Percentiles rank a stretch among this genome's conserved stretches.
These are phyloP conservation scores for Oenanthe melanoleuca DNA, from an alignment of 2,113 vertebrate species.

Conservation along the genomic window DNA sequence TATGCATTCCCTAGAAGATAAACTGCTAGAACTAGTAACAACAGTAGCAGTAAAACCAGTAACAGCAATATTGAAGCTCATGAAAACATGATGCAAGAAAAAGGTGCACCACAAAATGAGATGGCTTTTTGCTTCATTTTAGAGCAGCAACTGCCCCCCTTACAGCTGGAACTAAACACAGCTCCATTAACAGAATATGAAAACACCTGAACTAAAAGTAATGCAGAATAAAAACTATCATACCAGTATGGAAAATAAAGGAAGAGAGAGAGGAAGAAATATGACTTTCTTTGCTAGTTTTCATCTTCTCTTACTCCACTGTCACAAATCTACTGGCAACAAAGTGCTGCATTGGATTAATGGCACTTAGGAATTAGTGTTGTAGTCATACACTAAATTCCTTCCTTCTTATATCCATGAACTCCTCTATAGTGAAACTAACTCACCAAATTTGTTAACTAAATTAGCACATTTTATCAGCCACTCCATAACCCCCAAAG, in stretches of 20 bases:
- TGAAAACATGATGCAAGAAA: background rate
- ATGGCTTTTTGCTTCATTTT: background rate
- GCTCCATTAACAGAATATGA: background rate
- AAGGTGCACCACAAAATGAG: background rate
- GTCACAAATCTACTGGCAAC: background rate
- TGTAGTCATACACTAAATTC: background rate
- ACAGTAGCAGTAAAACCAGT: background rate
- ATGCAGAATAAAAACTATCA: background rate
- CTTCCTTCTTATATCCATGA: rapidly evolving
- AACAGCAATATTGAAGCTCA: background rate
- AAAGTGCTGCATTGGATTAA: background rate
- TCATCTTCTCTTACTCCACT: background rate
- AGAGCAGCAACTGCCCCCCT: background rate
- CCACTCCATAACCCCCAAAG: background rate
- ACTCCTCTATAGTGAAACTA: background rate
- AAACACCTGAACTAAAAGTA: background rate
- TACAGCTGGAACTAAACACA: background rate
- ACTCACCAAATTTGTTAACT: background rate
- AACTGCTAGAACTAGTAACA: background rate
- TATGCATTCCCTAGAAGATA: background rate
- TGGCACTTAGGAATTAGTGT: background rate
- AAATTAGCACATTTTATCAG: background rate
- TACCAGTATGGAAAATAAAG: background rate
- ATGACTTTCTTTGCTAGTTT: background rate
- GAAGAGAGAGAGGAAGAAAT: background rate